phyloP scores from a whole-genome alignment of 2,113 vertebrate genomes.

The Potamarius usumacintae region DNA sequence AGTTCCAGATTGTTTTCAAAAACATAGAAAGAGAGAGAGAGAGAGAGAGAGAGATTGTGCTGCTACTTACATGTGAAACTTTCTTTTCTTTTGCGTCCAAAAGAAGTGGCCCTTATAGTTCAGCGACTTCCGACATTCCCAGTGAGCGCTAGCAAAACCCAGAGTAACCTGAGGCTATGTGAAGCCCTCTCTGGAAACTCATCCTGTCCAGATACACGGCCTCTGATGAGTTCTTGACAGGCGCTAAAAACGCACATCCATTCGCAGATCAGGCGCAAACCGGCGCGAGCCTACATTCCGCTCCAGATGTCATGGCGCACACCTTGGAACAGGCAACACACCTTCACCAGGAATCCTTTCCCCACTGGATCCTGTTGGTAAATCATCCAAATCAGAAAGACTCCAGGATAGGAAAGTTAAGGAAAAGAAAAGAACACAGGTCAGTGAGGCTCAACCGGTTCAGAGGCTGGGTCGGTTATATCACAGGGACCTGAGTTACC shows the following conservation, averaged over 20 bases:
- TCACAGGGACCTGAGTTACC: constrained; percentile 33
- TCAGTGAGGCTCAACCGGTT: constrained; percentile 18
- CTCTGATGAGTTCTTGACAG: constrained; percentile 33
- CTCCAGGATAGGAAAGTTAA: constrained; percentile 46
- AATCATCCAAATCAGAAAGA: constrained; percentile 38
- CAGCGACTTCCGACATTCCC: constrained; percentile 54
- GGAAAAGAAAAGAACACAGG: neutral
- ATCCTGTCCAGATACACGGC: constrained; percentile 33
- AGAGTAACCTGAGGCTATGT: constrained; percentile 42
- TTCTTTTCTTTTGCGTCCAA: constrained; percentile 58
- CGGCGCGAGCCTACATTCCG: constrained; percentile 33
- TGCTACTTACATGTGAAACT: constrained; percentile 73
- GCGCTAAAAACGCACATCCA: constrained; percentile 43
- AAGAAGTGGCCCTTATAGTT: constrained; percentile 22
- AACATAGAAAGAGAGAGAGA: neutral
- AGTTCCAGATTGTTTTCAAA: constrained; percentile 18
- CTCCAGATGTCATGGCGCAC: constrained; percentile 33
- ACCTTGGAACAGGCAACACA: constrained; percentile 29
- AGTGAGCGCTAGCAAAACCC: constrained; percentile 45
- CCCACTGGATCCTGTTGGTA: constrained; percentile 40
- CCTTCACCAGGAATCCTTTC: constrained; percentile 24
- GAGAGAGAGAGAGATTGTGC: neutral
- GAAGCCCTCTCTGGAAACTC: constrained; percentile 41
- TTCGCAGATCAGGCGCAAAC: constrained; percentile 37
- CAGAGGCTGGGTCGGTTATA: neutral